Base-by-base conservation (phyloP, 2,797 vertebrate species). In the Melanotaenia parkinsoni region DNA sequence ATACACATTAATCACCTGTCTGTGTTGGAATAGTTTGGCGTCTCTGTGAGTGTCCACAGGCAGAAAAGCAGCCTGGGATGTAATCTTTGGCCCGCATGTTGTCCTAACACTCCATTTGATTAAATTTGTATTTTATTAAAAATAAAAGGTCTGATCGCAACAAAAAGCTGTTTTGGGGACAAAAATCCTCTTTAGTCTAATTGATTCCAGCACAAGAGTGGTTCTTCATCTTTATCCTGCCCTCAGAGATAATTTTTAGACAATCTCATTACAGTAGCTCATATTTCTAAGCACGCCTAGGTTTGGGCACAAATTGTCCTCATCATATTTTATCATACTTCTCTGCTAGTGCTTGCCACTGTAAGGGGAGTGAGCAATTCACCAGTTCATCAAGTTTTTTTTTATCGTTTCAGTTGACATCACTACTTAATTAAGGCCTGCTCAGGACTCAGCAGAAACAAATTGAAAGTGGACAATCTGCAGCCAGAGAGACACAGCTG, bases 211-310 rank as follows among this genome's bases (percentile, higher is more conserved):
- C 70, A 73, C 57, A 43, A 82, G 72, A 82, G 63, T 72, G 64
- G 59, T 87, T 84, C 56, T 79, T 87, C 87, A 77, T 91, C 54
- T 85, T 86, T 82, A 83, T 87, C 70, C 71, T 68, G 75, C 77
- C 86, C 72, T 79, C 69, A 69, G 86, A 89, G 80, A 82, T 85
- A 16, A 81, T 90, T 84, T 86, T 88, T 69, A 80, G 78, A 84
- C 78, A 87, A 78, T 86, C 80, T 85, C 77, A 89, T 88, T 91
- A 88, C 67, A 70, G 72, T 22, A n/a, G 74, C 67, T 88, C 77
- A 79, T 82, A 80, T 87, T 86, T 82, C 78, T 24, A 66, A 74
- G 70, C 74, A 81, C 5, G 63, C 50, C 43, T 58, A 38, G 50
- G 74, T 85, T 76, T 9, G 45, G 77, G 54, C 76, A 75, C 63